Conservation (phyloP, 2,888 invertebrate genomes). For the Gerosis bhagava region DNA sequence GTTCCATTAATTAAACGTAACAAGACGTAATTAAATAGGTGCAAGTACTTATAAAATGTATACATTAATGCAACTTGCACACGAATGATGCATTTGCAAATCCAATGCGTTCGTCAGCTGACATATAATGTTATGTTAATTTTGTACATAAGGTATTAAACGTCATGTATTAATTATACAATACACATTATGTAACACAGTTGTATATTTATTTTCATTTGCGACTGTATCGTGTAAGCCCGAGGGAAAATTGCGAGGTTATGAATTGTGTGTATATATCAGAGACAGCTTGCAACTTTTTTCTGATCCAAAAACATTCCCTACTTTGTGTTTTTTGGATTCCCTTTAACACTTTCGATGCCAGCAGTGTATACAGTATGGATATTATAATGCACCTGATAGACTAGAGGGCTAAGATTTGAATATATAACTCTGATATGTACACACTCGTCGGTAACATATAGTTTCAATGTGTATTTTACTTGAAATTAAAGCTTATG, state of each 20-base stretch:
- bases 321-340: slow-evolving; percentile 45
- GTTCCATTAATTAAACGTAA: no score
- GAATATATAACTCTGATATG: slow-evolving; percentile 55
- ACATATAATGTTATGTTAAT: slow-evolving; percentile 1
- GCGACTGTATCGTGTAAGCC: slow-evolving; percentile 32
- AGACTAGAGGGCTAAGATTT: slow-evolving; percentile 55
- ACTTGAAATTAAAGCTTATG: slow-evolving; percentile 58
- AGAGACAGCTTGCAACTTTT: slow-evolving; percentile 42
- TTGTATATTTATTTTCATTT: slow-evolving; percentile 22
- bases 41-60: no score
- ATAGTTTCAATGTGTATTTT: slow-evolving; percentile 58
- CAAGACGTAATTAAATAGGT: no score
- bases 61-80: not conserved
- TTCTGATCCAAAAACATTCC: slow-evolving; percentile 46
- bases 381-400: slow-evolving; percentile 68
- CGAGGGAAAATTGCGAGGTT: slow-evolving; percentile 36
- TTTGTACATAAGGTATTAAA: slow-evolving; percentile 13
- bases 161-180: slow-evolving; percentile 11
- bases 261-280: slow-evolving; percentile 62
- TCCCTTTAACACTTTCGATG: slow-evolving; percentile 32
- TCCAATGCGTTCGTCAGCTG: not conserved
- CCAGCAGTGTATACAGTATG: slow-evolving; percentile 42
- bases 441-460: slow-evolving; percentile 60
- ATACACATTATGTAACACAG: slow-evolving; percentile 2
- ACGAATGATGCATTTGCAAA: slow-evolving; percentile 5